These are phyloP conservation scores for Proisotoma minuta DNA, from an alignment of 2,888 invertebrate genomes.

Conservation along the genomic window DNA sequence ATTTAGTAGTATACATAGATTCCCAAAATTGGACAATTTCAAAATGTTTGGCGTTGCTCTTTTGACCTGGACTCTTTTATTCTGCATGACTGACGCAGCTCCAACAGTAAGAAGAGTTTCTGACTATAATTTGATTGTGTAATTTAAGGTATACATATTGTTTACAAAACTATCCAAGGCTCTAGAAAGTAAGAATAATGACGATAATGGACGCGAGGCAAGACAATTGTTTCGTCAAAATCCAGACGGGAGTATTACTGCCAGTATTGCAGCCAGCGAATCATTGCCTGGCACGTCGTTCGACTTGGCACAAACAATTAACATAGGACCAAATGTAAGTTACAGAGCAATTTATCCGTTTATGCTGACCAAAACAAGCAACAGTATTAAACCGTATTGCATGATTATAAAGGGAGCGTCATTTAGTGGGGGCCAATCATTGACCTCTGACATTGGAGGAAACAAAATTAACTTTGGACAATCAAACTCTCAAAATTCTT, in stretches of 20 bases:
- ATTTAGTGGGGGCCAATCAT: slow-evolving; percentile 13
- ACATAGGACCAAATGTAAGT: slow-evolving; percentile 28
- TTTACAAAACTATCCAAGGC: not conserved
- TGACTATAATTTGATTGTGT: too few species aligned
- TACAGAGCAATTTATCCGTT: not conserved
- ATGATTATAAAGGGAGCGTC: slow-evolving; percentile 18
- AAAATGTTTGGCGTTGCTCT: too few species aligned
- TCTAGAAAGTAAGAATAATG: too few species aligned
- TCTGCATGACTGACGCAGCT: too few species aligned
- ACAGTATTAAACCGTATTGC: not conserved
- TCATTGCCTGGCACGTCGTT: slow-evolving; percentile 12
- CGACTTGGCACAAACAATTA: slow-evolving; percentile 19
- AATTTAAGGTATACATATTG: too few species aligned
- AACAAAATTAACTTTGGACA: slow-evolving; percentile 24
- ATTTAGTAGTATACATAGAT: too few species aligned
- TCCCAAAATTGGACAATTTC: too few species aligned
- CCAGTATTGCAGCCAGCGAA: slow-evolving; percentile 18
- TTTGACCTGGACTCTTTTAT: too few species aligned
- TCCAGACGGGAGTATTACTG: slow-evolving; percentile 26
- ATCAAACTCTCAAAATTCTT: slow-evolving; percentile 17
- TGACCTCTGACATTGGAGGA: slow-evolving; percentile 19
- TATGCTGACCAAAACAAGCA: not conserved
- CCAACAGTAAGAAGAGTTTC: too few species aligned
- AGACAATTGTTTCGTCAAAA: slow-evolving; percentile 20
- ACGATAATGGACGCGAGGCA: not conserved